These are phyloP conservation scores for Clistopyga incitator DNA, from an alignment of 2,888 invertebrate species.

Conservation along the genomic window DNA sequence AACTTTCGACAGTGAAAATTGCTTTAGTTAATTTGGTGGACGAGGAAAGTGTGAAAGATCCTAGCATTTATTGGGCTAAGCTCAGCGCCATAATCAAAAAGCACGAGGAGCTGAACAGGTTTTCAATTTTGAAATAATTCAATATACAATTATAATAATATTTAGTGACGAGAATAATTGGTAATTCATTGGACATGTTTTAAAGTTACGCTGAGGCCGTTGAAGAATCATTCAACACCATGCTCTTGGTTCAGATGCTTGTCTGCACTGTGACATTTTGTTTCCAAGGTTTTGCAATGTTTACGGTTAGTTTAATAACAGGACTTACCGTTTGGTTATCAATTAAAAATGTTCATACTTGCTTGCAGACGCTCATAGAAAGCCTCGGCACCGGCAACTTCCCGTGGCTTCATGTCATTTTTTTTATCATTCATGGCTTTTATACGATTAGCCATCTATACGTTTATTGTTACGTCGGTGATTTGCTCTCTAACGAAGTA, in stretches of 20 bases:
- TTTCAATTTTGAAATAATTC: background rate
- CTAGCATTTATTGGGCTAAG: conserved; percentile 29
- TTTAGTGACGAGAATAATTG: conserved; percentile 28
- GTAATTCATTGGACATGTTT: background rate
- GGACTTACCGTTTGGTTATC: background rate
- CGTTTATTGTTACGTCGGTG: conserved; percentile 74
- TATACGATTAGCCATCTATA: conserved; percentile 68
- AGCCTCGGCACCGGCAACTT: conserved; percentile 25
- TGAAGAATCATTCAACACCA: conserved; percentile 73
- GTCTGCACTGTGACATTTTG: conserved; percentile 73
- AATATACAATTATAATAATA: background rate
- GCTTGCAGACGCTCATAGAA: conserved; percentile 27
- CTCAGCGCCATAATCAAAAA: conserved; percentile 45
- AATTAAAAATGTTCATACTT: background rate
- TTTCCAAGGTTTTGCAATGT: conserved; percentile 73
- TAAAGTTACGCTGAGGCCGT: conserved; percentile 61
- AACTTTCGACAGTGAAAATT: conserved; percentile 62
- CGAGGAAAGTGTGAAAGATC: conserved; percentile 38
- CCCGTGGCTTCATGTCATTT: conserved; percentile 33
- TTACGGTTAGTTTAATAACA: conserved; percentile 69
- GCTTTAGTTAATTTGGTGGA: conserved; percentile 46
- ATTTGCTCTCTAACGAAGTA: conserved; percentile 67
- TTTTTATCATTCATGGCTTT: conserved; percentile 21
- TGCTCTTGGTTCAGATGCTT: conserved; percentile 73
- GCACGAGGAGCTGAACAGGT: conserved; percentile 60